Evolutionary conservation across 2,113 vertebrate species (phyloP), one percentile per base, ranked within the genome.

Genomic region (Amphiprion ocellaris): DNA sequence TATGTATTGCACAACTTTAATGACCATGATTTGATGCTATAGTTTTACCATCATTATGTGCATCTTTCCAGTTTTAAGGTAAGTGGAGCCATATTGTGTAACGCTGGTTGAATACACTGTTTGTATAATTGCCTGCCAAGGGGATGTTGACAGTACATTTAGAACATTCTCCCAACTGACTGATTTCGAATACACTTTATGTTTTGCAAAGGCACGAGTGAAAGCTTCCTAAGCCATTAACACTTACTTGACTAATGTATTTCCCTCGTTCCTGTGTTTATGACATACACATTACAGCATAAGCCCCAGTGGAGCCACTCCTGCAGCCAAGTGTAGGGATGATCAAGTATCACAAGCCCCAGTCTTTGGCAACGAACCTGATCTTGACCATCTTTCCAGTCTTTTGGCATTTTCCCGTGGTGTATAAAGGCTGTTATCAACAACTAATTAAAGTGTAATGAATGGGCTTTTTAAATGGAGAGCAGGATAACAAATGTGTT

Each of bases 381-480:
- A 72, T 78, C 62, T 65, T 17, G 12, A 21, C 63, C 67, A 66
- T 83, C 69, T 67, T 73, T 74, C 26, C 77, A 54, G 14, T 52
- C 44, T 90, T 91, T 82, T 79, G 77, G 69, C 78, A 55, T 69
- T 67, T 55, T 83, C 65, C 72, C 10, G n/a, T 56, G 21, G 73
- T 66, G 76, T 50, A 59, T 52, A 69, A 28, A 54, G 77, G 39
- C 81, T 60, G 58, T 89, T 90, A 92, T 93, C 83, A 90, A 76
- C 89, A 85, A 74, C 83, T 89, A 89, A 94, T 94, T 92, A 92
- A 82, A 39, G 74, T 54, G 64, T 90, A 92, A 89, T 86, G 88
- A 93, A 95, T 92, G 83, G 60, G 69, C 82, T 90, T 83, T 80
- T 92, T 83, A 84, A 74, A 78, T 59, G 47, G 30, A 30, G 79